These are phyloP conservation scores for Amphimedon queenslandica DNA, from an alignment of 37 sponge, comb jelly and placozoan species.

Conservation along the genomic window DNA sequence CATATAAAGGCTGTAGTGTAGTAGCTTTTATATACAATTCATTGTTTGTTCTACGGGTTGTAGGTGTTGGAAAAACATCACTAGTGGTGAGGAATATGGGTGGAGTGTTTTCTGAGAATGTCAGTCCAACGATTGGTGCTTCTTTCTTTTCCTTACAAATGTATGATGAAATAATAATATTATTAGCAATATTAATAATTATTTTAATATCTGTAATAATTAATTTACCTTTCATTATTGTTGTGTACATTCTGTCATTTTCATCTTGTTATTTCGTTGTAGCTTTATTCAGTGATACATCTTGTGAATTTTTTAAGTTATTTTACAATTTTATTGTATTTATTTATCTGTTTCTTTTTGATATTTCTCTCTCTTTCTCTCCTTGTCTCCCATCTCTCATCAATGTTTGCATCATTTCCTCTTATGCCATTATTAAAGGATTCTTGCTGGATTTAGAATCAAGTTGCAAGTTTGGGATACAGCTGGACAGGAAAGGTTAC, in stretches of 20 bases:
- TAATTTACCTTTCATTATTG: too few relatives aligned
- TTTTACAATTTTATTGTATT: too few relatives aligned
- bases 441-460: conserved; percentile 37
- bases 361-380: conserved; percentile 3
- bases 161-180: too few relatives aligned
- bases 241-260: too few relatives aligned
- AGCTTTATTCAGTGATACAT: too few relatives aligned
- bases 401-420: neutral
- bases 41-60: neutral
- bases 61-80: conserved; percentile 94
- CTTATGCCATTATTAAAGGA: conserved; percentile 12
- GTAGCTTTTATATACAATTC: too few relatives aligned
- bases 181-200: too few relatives aligned
- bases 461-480: conserved; percentile 86
- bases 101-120: conserved; percentile 48
- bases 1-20: neutral
- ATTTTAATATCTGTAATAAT: too few relatives aligned
- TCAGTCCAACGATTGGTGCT: conserved; percentile 89
- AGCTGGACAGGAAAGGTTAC: conserved; percentile 86
- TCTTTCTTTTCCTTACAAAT: conserved; percentile 91
- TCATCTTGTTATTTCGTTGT: too few relatives aligned
- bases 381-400: neutral
- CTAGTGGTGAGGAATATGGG: conserved; percentile 82
- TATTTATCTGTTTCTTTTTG: too few relatives aligned
- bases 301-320: too few relatives aligned